These are phyloP conservation scores for Melipona bicolor DNA, from an alignment of 2,888 invertebrate species.

Conservation along the genomic window DNA sequence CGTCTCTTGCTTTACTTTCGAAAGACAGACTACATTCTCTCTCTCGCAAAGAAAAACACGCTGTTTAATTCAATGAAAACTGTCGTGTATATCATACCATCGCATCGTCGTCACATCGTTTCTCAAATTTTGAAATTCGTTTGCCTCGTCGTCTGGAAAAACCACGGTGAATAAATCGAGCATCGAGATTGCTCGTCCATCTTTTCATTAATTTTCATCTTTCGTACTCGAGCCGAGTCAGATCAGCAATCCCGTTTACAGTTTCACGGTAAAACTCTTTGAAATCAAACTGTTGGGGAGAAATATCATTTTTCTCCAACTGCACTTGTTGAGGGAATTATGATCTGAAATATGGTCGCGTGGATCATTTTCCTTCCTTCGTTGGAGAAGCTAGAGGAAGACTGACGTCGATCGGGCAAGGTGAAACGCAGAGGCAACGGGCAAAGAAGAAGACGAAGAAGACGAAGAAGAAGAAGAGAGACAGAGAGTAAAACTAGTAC, in stretches of 20 bases:
- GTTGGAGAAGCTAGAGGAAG: too few species aligned
- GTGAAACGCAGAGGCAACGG: neutral
- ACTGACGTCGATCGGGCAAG: neutral
- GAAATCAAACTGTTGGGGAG: too few species aligned
- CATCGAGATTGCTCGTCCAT: neutral
- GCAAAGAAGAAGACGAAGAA: too few species aligned
- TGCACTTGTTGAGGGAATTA: neutral
- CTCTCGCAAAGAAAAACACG: neutral
- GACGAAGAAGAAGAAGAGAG: too few species aligned
- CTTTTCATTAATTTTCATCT: neutral
- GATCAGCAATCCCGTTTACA: too few species aligned
- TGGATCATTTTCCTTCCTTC: neutral
- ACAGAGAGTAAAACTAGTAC: slow-evolving; percentile 68
- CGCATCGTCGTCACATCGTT: neutral
- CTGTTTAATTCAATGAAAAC: neutral
- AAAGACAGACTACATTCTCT: neutral
- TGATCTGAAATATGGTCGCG: neutral
- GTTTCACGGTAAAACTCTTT: too few species aligned
- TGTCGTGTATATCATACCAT: neutral
- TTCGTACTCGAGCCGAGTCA: neutral
- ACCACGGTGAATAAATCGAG: neutral
- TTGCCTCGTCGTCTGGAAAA: neutral
- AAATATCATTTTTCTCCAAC: too few species aligned
- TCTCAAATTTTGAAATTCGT: neutral
- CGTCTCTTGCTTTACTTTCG: neutral